Conservation (phyloP, 1,140 invertebrate species). For the Halictus rubicundus region DNA sequence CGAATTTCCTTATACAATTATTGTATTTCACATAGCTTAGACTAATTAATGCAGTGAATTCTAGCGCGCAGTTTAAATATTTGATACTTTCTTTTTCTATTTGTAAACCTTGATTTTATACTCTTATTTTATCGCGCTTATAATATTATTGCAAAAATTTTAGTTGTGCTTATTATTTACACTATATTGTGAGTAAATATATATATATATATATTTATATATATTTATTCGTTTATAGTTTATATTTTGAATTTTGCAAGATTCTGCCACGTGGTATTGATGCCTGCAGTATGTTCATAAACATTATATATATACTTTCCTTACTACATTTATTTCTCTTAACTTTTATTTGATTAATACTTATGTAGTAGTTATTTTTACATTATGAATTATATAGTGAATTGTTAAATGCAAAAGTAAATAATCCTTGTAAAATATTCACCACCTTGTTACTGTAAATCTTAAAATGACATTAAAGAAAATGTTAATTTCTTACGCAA, state of each 20-base stretch:
- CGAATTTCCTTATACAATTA: constrained; percentile 29
- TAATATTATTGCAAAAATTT: neutral
- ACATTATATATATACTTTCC: constrained; percentile 45
- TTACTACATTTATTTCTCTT: constrained; percentile 18
- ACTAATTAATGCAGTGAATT: constrained; percentile 12
- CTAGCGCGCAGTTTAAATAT: constrained; percentile 11
- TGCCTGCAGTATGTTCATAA: constrained; percentile 31
- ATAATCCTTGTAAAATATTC: constrained; percentile 40
- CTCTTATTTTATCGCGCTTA: neutral
- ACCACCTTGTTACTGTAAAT: constrained; percentile 40
- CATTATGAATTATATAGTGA: constrained; percentile 24
- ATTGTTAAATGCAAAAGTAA: constrained; percentile 31
- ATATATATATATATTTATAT: neutral
- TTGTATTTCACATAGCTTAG: constrained; percentile 19
- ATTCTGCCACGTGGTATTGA: constrained; percentile 3
- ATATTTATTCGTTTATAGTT: constrained; percentile 3
- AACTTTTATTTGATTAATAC: constrained; percentile 25
- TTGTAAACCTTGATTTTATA: constrained; percentile 19
- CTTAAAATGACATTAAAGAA: constrained; percentile 32
- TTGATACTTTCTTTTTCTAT: constrained; percentile 18
- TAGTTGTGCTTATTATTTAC: neutral
- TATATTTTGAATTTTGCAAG: constrained; percentile 19
- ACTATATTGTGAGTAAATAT: constrained; percentile 1
- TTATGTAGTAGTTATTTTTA: constrained; percentile 30
- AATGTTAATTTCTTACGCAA: constrained; percentile 41